Conservation (phyloP, 2,888 invertebrate genomes). For the Stenolophus ochropezus region DNA sequence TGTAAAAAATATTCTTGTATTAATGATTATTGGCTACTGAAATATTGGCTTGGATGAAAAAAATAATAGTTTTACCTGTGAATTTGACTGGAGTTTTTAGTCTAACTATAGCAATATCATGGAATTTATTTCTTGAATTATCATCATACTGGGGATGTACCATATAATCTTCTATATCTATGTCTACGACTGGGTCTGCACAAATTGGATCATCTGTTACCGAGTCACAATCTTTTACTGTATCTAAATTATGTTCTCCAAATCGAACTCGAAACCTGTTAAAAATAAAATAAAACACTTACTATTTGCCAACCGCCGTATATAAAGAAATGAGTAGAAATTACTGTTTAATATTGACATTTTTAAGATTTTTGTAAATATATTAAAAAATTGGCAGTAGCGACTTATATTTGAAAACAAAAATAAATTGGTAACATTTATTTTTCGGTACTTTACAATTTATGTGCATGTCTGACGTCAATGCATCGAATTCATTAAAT, state of each 20-base stretch:
- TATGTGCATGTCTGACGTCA: too few relatives aligned
- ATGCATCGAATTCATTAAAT: too few relatives aligned
- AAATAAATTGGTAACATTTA: too few relatives aligned
- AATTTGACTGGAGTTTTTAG: neutral
- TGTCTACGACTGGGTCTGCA: slow-evolving; percentile 74
- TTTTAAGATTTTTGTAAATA: too few relatives aligned
- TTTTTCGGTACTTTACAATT: too few relatives aligned
- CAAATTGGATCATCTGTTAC: slow-evolving; percentile 69
- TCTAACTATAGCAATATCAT: slow-evolving; percentile 68
- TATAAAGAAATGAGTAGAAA: too few relatives aligned
- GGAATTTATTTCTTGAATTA: slow-evolving; percentile 62
- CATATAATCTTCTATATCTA: slow-evolving; percentile 76
- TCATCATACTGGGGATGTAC: slow-evolving; percentile 77
- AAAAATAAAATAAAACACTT: too few relatives aligned
- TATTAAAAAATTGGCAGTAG: too few relatives aligned
- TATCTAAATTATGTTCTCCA: slow-evolving; percentile 74
- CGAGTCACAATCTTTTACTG: slow-evolving; percentile 71
- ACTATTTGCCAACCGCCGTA: too few relatives aligned
- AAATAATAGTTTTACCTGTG: slow-evolving; percentile 72
- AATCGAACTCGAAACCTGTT: slow-evolving; percentile 69
- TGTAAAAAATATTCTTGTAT: too few relatives aligned
- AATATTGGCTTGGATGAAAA: neutral
- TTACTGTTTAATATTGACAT: too few relatives aligned
- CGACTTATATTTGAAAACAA: too few relatives aligned
- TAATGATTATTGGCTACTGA: neutral